Base-by-base conservation (phyloP, 2,113 vertebrate species). In the Sphyrna mokarran region DNA sequence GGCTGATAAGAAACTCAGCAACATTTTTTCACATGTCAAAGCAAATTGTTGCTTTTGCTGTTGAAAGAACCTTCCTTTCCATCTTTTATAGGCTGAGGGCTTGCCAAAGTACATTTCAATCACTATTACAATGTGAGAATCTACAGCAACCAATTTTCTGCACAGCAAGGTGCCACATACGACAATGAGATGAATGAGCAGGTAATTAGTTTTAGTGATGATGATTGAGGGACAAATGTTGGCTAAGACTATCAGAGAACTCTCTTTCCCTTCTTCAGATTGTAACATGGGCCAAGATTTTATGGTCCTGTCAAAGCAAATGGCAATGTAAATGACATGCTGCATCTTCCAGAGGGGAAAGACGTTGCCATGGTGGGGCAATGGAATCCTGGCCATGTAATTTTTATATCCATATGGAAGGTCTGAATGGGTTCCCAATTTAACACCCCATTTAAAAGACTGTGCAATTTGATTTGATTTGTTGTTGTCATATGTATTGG, bases 141-240 rank as follows among this genome's bases (percentile, higher is more conserved):
- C 43, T 37, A 11, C n/a, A 11, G 18, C n/a, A 69, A n/a, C 16
- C 8, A 94, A 69, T 33, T 61, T 20, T 90, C 11, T 22, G 22
- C 20, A 69, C 91, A 94, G 16, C 66, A 69, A 43, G 22, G 91
- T 94, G 63, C 37, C 66, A 94, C 63, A 94, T 70, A 94, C n/a
- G 26, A 16, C n/a, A 68, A 37, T 68, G 18, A 94, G n/a, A 68
- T 40, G 23, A 94, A 94, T 94, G 63, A 68, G 20, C 63, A 94
- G 22, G 37, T 22, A 8, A 83, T 22, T n/a, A 5, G 70, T 29
- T 72, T 91, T 61, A 85, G 37, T 40, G 20, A 61, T 61, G 29
- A 69, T 69, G 10, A 9, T 4, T 70, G 33, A 61, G 37, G 66
- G n/a, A 37, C 13, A 23, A 26, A 13, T 68, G 2, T 23, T 70